These are phyloP conservation scores for Ardeotis arabs DNA, from an alignment of 2,113 vertebrate genomes.

Conservation along the genomic window DNA sequence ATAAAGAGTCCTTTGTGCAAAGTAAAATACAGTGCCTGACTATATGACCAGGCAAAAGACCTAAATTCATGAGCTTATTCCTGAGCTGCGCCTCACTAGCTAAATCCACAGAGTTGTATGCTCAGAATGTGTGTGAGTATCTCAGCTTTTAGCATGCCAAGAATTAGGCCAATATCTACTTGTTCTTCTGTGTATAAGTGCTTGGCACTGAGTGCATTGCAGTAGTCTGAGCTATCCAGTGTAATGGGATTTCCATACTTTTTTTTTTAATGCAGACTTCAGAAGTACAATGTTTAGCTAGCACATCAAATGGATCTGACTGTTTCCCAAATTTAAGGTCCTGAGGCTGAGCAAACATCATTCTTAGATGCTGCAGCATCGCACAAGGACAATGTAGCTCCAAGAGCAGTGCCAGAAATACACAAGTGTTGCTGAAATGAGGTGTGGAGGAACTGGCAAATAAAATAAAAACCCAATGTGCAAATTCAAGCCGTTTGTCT, in stretches of 20 bases:
- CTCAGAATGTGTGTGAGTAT: not conserved
- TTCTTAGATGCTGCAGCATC: not conserved
- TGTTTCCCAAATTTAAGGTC: not conserved
- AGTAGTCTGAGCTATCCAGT: not conserved
- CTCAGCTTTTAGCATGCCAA: not conserved
- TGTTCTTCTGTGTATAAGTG: not conserved
- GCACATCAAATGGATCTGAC: slow-evolving; percentile 14
- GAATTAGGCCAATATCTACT: slow-evolving; percentile 1
- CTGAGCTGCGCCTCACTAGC: not conserved
- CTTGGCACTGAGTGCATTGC: not conserved
- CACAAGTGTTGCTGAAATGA: not conserved
- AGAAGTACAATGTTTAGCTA: slow-evolving; percentile 9
- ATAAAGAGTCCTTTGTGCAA: not conserved
- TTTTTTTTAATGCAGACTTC: slow-evolving; percentile 22
- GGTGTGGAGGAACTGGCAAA: not conserved
- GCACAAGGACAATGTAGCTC: not conserved
- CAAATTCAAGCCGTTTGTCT: not conserved
- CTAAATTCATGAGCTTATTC: not conserved
- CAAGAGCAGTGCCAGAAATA: not conserved
- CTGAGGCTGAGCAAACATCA: not conserved
- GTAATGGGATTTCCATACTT: slow-evolving; percentile 11
- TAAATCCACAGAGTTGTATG: not conserved
- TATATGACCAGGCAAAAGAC: not conserved
- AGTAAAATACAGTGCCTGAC: not conserved
- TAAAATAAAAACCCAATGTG: not conserved